Conservation (phyloP, 2,797 vertebrate species). For the Mionectes olivaceus region DNA sequence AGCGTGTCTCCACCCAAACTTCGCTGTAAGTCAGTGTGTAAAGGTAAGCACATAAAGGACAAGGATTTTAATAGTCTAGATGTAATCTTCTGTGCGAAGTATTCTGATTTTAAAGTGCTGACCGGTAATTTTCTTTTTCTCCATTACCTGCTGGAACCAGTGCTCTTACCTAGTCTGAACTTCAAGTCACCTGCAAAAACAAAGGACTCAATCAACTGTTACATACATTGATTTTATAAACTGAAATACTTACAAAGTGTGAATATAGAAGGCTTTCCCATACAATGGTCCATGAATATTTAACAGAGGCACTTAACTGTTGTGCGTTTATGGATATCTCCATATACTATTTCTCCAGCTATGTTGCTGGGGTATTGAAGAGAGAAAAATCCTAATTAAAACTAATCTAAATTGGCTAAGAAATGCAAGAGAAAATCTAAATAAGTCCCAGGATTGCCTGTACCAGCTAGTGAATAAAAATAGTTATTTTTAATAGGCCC, state of each 20-base stretch:
- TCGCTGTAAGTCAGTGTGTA: neutral
- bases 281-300: constrained; percentile 71
- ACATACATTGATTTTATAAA: constrained; percentile 64
- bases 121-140: neutral
- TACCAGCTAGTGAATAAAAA: constrained; percentile 62
- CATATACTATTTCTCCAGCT: constrained; percentile 64
- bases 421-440: constrained; percentile 72
- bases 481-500: constrained; percentile 46
- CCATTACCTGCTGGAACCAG: neutral
- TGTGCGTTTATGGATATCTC: constrained; percentile 70
- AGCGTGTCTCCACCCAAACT: neutral
- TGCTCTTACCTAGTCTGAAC: neutral
- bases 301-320: constrained; percentile 62
- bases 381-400: constrained; percentile 74
- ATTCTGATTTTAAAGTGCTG: neutral
- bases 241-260: constrained; percentile 61
- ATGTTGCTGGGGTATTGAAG: constrained; percentile 62
- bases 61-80: neutral
- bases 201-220: constrained; percentile 22
- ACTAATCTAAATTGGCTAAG: constrained; percentile 67
- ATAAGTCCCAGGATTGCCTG: constrained; percentile 65
- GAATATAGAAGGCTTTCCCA: constrained; percentile 48
- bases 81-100: neutral
- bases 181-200: neutral
- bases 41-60: neutral